A percentile compares a stretch with the other conserved stretches of the same genome.
phyloP scores from a whole-genome alignment of 1,140 invertebrate genomes.

The Geopemphigus sp. region DNA sequence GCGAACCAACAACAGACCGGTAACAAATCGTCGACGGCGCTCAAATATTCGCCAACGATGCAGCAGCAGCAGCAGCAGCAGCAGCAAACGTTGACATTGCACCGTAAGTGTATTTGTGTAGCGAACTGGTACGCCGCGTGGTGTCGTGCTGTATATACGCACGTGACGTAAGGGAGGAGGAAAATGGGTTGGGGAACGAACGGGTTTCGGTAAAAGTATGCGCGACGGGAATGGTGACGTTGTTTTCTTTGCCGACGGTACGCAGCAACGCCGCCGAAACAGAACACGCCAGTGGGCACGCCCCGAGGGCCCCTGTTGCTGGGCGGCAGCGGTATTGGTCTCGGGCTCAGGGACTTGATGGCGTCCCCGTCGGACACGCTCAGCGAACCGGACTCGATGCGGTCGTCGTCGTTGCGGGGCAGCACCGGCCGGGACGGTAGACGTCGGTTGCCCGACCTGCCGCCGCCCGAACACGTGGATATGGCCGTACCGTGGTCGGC shows the following conservation, averaged over 20 bases:
- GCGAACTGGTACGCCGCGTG: too few species aligned
- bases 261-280: slow-evolving; percentile 55
- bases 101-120: slow-evolving; percentile 37
- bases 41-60: slow-evolving; percentile 53
- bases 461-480: slow-evolving; percentile 53
- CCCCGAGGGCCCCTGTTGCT: slow-evolving; percentile 54
- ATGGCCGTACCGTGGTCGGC: slow-evolving; percentile 61
- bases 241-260: too few species aligned
- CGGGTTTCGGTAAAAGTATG: too few species aligned
- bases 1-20: slow-evolving; percentile 23
- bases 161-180: too few species aligned
- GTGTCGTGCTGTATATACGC: too few species aligned
- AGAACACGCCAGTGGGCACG: slow-evolving; percentile 57
- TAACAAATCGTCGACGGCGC: background rate
- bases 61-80: slow-evolving; percentile 55
- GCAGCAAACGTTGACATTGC: slow-evolving; percentile 49
- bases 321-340: background rate
- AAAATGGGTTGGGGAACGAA: too few species aligned
- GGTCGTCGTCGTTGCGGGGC: slow-evolving; percentile 60
- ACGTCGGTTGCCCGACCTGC: slow-evolving; percentile 58
- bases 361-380: slow-evolving; percentile 61
- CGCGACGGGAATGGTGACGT: too few species aligned
- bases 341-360: slow-evolving; percentile 54
- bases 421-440: slow-evolving; percentile 55
- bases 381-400: slow-evolving; percentile 60